These are phyloP conservation scores for Chrysemys picta DNA, from an alignment of 2,113 vertebrate species.

Conservation along the genomic window DNA sequence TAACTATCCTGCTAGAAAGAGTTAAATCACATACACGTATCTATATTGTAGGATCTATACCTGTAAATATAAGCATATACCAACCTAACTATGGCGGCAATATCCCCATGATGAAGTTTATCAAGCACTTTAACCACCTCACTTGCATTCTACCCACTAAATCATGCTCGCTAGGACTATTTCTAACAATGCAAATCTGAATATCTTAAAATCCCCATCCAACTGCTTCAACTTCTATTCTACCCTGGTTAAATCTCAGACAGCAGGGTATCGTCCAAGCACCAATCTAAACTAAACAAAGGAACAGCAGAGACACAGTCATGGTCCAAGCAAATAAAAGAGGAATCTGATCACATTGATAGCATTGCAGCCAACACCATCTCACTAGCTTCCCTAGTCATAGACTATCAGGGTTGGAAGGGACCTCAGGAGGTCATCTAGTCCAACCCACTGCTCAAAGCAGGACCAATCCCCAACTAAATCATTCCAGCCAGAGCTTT, in stretches of 20 bases:
- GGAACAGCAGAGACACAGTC: neutral
- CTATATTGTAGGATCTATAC: no score
- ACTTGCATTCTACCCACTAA: neutral
- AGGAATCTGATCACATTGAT: neutral
- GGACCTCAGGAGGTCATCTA: no score
- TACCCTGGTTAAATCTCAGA: neutral
- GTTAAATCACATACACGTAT: no score
- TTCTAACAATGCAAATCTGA: neutral
- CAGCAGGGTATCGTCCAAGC: neutral
- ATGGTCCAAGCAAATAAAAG: neutral
- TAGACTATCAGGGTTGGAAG: no score
- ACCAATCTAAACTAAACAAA: neutral
- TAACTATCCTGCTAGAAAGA: no score
- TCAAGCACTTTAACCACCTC: neutral
- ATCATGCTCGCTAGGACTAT: neutral
- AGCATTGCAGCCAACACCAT: neutral
- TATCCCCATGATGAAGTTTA: no score
- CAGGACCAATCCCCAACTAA: no score
- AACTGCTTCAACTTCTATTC: neutral
- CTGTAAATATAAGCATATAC: no score
- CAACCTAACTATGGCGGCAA: no score
- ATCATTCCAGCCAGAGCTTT: no score
- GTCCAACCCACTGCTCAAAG: no score
- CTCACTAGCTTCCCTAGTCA: neutral
- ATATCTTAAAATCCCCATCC: neutral